Conservation (phyloP, 2,888 invertebrate species). For the Euclidia mi region DNA sequence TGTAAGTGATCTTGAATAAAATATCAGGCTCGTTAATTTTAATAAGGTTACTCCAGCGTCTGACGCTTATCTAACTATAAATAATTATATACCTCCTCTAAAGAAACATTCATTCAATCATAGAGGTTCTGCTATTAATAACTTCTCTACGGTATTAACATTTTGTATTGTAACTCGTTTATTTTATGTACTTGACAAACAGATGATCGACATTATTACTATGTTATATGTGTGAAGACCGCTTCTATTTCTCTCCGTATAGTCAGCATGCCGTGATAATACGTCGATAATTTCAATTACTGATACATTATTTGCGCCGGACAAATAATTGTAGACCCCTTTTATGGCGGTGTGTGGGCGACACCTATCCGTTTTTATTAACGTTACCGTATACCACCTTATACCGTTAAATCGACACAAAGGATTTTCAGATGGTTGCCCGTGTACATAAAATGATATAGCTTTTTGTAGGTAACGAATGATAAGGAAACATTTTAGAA, state of each 20-base stretch:
- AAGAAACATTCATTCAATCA: neutral
- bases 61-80: conserved; percentile 38
- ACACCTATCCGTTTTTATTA: conserved; percentile 71
- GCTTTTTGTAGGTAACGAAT: conserved; percentile 29
- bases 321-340: conserved; percentile 72
- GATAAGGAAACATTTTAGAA: conserved; percentile 17
- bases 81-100: conserved; percentile 35
- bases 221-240: no score
- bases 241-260: no score
- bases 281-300: no score
- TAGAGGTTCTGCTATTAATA: no score
- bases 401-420: conserved; percentile 66
- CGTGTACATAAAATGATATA: conserved; percentile 51
- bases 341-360: conserved; percentile 64
- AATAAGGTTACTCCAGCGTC: conserved; percentile 48
- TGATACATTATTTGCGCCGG: no score
- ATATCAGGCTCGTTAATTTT: conserved; percentile 55
- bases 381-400: conserved; percentile 61
- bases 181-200: no score
- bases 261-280: no score
- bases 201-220: no score
- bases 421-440: conserved; percentile 62
- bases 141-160: no score
- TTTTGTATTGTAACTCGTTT: no score
- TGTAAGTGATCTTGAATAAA: conserved; percentile 51